A percentile compares a stretch with the other conserved stretches of the same genome.
Conservation (phyloP, 2,888 invertebrate genomes). For the Cotesia congregata region DNA sequence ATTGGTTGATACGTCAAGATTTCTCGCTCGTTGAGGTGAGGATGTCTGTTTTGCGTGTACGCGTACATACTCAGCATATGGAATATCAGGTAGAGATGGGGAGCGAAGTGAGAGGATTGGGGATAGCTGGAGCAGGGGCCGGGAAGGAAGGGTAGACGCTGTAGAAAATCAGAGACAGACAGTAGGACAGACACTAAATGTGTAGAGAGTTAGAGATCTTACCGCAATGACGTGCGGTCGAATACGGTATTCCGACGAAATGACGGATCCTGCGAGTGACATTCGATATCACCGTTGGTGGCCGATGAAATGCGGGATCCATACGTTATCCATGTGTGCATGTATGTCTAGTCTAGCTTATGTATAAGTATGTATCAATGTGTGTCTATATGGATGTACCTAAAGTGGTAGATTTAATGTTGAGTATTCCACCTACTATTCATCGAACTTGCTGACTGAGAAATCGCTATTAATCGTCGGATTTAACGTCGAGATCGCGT, state of each 20-base stretch:
- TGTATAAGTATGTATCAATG: constrained; percentile 10
- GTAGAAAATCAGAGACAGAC: constrained; percentile 64
- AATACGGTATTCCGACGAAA: constrained; percentile 66
- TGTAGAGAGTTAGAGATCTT: constrained; percentile 61
- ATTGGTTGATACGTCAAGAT: background rate
- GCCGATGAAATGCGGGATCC: constrained; percentile 54
- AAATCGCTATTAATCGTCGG: constrained; percentile 39
- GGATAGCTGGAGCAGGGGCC: constrained; percentile 26
- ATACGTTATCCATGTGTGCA: constrained; percentile 15
- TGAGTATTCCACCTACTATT: constrained; percentile 24
- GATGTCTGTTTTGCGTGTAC: background rate
- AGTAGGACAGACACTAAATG: constrained; percentile 46
- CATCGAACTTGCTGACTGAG: constrained; percentile 37
- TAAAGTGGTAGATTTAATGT: background rate
- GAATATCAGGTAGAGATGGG: background rate
- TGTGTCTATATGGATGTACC: constrained; percentile 13
- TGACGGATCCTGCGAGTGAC: constrained; percentile 70
- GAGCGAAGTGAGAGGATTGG: background rate
- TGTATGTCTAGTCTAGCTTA: constrained; percentile 11
- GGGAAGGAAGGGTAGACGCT: constrained; percentile 52
- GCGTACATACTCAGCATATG: background rate
- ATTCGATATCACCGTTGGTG: constrained; percentile 68
- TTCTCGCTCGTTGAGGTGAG: background rate
- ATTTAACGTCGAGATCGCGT: constrained; percentile 11
- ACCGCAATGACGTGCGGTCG: constrained; percentile 70